Percentiles rank a stretch among this genome's conserved stretches.
phyloP scores from a whole-genome alignment of 2,888 invertebrate species.

The Macrosiphum euphorbiae region DNA sequence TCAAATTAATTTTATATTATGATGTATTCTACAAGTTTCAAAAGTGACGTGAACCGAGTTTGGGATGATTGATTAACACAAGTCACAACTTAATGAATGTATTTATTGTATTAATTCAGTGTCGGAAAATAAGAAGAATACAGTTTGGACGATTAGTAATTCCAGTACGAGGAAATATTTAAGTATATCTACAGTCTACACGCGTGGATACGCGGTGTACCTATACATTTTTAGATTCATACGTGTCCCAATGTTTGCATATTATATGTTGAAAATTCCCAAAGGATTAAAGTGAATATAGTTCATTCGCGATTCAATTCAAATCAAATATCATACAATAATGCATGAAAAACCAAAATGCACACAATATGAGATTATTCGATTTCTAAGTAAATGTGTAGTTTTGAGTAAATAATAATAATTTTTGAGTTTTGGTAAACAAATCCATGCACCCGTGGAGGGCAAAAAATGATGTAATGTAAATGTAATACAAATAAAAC shows the following conservation, averaged over 20 bases:
- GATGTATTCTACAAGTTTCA: neutral
- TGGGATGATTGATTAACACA: neutral
- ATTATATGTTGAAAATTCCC: neutral
- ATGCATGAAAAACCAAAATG: constrained; percentile 10
- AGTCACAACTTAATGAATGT: neutral
- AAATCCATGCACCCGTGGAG: neutral
- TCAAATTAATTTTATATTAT: neutral
- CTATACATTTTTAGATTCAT: neutral
- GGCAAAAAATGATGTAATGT: neutral
- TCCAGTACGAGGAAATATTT: neutral
- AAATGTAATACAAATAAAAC: neutral
- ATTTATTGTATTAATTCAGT: neutral
- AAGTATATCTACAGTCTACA: neutral
- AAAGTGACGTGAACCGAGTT: neutral
- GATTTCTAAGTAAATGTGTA: constrained; percentile 24
- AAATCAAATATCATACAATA: neutral
- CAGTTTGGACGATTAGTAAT: neutral
- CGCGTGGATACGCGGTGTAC: neutral
- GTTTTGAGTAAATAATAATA: constrained; percentile 35
- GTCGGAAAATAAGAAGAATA: neutral
- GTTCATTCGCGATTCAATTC: constrained; percentile 29
- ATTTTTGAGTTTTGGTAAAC: neutral
- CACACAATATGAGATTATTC: neutral
- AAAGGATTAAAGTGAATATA: constrained; percentile 2
- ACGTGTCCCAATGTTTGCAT: neutral